Conservation (phyloP, 2,888 invertebrate genomes). For the Mechanitis messenoides region DNA sequence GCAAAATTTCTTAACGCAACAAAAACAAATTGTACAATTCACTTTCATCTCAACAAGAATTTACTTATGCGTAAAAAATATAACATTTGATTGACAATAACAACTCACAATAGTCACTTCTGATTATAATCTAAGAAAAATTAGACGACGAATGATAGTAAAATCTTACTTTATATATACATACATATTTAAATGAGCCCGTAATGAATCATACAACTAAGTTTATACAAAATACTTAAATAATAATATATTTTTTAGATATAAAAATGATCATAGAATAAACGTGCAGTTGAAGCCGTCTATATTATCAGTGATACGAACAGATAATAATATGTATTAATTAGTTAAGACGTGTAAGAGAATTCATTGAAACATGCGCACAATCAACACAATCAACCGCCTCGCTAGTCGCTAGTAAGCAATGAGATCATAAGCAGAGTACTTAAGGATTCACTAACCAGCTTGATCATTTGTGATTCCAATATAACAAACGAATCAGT, state of each 20-base stretch:
- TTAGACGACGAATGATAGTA: too few relatives aligned
- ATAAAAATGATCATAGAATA: background rate
- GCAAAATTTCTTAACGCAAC: slow-evolving; percentile 36
- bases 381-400: background rate
- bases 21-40: slow-evolving; percentile 29
- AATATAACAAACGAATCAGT: slow-evolving; percentile 42
- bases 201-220: too few relatives aligned
- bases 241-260: too few relatives aligned
- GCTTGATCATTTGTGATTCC: slow-evolving; percentile 64
- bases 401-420: background rate
- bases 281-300: background rate
- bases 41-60: slow-evolving; percentile 32
- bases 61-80: background rate
- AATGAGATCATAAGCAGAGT: slow-evolving; percentile 4
- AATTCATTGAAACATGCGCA: slow-evolving; percentile 8
- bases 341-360: slow-evolving; percentile 5
- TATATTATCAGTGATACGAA: slow-evolving; percentile 2
- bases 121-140: too few relatives aligned
- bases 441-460: slow-evolving; percentile 53
- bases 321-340: slow-evolving; percentile 1
- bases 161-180: too few relatives aligned
- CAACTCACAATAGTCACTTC: too few relatives aligned
- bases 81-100: too few relatives aligned
- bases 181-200: too few relatives aligned
- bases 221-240: too few relatives aligned